These are phyloP conservation scores for Romanogobio albipinnatus DNA, from an alignment of 2,113 vertebrate species.

Conservation along the genomic window DNA sequence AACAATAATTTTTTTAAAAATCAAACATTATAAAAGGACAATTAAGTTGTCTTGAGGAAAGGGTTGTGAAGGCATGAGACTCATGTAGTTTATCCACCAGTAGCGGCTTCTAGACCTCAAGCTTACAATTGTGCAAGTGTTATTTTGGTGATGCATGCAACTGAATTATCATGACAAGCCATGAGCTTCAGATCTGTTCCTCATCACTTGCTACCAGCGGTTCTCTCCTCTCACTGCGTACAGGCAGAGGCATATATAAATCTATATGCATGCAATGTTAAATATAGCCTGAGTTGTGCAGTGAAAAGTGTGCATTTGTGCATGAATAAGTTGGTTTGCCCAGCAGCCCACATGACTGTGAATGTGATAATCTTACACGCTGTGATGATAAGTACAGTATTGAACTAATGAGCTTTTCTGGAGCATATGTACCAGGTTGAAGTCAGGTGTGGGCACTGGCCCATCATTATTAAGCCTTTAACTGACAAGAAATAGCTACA, in stretches of 20 bases:
- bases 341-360: slow-evolving; percentile 67
- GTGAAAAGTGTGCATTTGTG: slow-evolving; percentile 65
- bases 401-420: slow-evolving; percentile 80
- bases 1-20: no score
- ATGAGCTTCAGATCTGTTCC: neutral
- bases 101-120: neutral
- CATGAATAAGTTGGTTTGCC: slow-evolving; percentile 74
- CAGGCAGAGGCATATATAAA: neutral
- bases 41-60: no score
- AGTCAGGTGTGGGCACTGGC: slow-evolving; percentile 52
- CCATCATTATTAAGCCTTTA: slow-evolving; percentile 68
- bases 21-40: neutral
- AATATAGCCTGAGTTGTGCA: neutral
- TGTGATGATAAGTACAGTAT: slow-evolving; percentile 78
- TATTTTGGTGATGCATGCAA: neutral
- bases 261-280: neutral
- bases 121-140: neutral
- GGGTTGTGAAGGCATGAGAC: neutral
- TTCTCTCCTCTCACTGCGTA: neutral
- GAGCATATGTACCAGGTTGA: slow-evolving; percentile 69
- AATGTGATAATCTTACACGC: slow-evolving; percentile 67
- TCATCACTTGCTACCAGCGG: neutral
- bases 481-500: neutral
- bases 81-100: neutral
- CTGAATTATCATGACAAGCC: neutral